Conservation (phyloP, 2,113 vertebrate genomes). For the Lophius piscatorius region DNA sequence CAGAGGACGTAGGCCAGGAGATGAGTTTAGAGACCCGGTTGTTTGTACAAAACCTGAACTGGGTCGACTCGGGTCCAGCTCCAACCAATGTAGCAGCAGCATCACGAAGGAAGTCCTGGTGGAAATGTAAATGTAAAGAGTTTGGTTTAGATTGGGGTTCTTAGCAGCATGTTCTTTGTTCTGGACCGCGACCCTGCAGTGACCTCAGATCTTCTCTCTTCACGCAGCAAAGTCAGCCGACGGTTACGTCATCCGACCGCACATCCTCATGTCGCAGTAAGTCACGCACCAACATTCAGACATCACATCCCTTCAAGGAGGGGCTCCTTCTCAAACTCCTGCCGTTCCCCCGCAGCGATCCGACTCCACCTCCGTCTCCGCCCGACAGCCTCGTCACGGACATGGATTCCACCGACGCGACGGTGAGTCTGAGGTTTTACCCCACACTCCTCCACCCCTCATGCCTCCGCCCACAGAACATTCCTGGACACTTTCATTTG, state of each 20-base stretch:
- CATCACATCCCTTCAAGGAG: too few relatives aligned
- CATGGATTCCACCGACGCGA: fast-evolving
- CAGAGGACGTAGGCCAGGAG: too few relatives aligned
- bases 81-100: too few relatives aligned
- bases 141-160: not conserved
- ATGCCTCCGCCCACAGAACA: too few relatives aligned
- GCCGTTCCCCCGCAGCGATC: constrained; percentile 5
- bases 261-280: not conserved
- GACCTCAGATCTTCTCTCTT: not conserved
- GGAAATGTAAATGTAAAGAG: too few relatives aligned
- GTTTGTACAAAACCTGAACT: too few relatives aligned
- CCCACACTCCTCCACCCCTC: too few relatives aligned
- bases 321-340: not conserved
- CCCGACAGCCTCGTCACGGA: not conserved
- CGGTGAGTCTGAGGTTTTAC: constrained; percentile 24
- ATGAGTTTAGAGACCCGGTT: too few relatives aligned
- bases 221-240: not conserved
- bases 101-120: too few relatives aligned
- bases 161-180: not conserved
- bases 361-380: constrained; percentile 50
- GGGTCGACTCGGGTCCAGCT: too few relatives aligned
- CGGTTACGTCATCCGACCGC: constrained; percentile 16
- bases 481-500: too few relatives aligned
- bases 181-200: not conserved
- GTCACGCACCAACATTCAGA: not conserved